These are phyloP conservation scores for Hippasteria phrygiana DNA, from an alignment of 53 echinoderm and acorn worm genomes.

Conservation along the genomic window DNA sequence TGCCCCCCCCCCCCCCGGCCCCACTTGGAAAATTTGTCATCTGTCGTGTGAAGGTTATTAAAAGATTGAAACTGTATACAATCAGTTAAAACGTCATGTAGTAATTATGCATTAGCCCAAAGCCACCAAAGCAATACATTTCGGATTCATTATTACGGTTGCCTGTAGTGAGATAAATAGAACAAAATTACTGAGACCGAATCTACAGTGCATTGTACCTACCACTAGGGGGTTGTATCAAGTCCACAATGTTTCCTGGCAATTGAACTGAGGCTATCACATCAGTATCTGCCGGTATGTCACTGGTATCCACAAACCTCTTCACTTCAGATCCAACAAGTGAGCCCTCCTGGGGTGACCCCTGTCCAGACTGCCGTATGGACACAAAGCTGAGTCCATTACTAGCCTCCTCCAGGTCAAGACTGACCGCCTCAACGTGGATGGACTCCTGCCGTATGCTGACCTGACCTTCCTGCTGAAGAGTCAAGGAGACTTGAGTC, in stretches of 20 bases:
- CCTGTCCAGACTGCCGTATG: slow-evolving; percentile 13
- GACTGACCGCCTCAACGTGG: slow-evolving; percentile 49
- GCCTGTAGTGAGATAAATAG: too few relatives aligned
- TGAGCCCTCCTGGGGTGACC: background rate
- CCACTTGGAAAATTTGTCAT: too few relatives aligned
- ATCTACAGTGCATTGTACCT: background rate
- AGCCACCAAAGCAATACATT: too few relatives aligned
- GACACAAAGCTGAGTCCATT: slow-evolving; percentile 40
- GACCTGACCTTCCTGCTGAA: slow-evolving; percentile 17
- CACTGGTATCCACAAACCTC: background rate
- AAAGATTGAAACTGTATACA: too few relatives aligned
- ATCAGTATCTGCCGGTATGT: slow-evolving; percentile 6
- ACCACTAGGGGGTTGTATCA: background rate
- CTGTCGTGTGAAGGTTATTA: too few relatives aligned
- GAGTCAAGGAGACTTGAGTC: slow-evolving; percentile 40
- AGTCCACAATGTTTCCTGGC: slow-evolving; percentile 13
- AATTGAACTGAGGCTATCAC: slow-evolving; percentile 13
- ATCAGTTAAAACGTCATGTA: too few relatives aligned
- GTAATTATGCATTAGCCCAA: too few relatives aligned
- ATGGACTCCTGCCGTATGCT: slow-evolving; percentile 17
- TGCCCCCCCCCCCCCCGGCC: too few relatives aligned
- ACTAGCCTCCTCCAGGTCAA: background rate
- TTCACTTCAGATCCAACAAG: slow-evolving; percentile 4
- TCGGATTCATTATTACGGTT: too few relatives aligned
- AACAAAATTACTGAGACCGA: too few relatives aligned